Evolutionary conservation across 2,113 vertebrate species (phyloP), one percentile per base, ranked within the genome.

Genomic region (Oxyruncus cristatus): DNA sequence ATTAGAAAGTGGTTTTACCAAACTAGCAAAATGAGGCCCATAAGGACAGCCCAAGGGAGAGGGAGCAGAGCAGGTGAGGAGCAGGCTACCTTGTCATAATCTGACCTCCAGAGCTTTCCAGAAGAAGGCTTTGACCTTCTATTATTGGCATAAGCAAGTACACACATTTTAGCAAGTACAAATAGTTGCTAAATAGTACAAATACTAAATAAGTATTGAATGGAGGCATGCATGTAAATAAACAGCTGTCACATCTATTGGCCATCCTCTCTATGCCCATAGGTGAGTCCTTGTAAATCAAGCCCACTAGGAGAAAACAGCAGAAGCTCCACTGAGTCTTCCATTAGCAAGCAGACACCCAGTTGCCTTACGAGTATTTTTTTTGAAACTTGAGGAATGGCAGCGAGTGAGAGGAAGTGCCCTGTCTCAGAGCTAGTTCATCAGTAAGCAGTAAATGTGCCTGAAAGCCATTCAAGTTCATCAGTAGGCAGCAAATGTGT

Each of bases 261-360:
- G 22, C 10, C n/a, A 53, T 27, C n/a, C 12, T 35, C 37, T 67
- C 13, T 35, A 19, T 62, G 22, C 47, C 42, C 0, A 0, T 12
- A 42, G 18, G 7, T 4, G 15, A 32, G 22, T 18, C 50, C 24
- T 33, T 3, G 5, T 35, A 56, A 59, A 56, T 20, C 42, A 65
- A 72, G 30, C 2, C 17, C 13, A 27, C 10, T 11, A 17, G 23
- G 24, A 68, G n/a, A 65, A 67, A 79, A 28, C 5, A 30, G 33
- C 41, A 83, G 70, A 52, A 81, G n/a, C 11, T 66, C 49, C 42
- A 32, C 35, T 80, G 32, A 17, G 18, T 68, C 66, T 82, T 72
- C 66, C n/a, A 47, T 63, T 58, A 85, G 19, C 7, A 37, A 84
- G n/a, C 12, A 76, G 41, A 35, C 18, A 44, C 3, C 8, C 55